Conservation (phyloP, 2,113 vertebrate species). For the Engraulis encrasicolus region DNA sequence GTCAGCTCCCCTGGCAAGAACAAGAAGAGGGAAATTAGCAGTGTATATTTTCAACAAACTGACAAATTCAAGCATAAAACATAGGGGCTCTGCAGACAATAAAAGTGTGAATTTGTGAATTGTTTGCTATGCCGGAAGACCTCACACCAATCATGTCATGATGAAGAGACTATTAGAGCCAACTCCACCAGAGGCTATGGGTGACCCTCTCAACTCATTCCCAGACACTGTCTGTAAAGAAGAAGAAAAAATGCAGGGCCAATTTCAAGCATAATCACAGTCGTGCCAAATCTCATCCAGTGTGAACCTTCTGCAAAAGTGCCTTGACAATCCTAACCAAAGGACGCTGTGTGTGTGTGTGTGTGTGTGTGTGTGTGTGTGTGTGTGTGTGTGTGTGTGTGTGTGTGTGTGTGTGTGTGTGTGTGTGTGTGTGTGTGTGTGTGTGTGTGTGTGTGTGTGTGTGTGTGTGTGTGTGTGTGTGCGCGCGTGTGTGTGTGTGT, state of each 20-base stretch:
- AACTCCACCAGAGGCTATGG: conserved; percentile 4
- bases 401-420: too few species aligned
- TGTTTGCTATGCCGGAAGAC: neutral
- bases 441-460: too few species aligned
- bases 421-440: too few species aligned
- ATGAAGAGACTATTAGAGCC: conserved; percentile 12
- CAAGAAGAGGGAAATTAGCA: neutral
- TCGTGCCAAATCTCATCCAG: neutral
- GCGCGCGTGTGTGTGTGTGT: too few species aligned
- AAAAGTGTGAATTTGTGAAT: conserved; percentile 1
- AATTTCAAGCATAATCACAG: conserved; percentile 4
- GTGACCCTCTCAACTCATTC: neutral
- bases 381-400: too few species aligned
- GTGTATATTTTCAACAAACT: neutral
- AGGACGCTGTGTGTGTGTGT: neutral
- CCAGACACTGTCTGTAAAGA: neutral
- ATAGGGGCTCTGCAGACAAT: neutral
- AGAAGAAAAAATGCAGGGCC: neutral
- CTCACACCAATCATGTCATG: neutral
- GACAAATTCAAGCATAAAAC: neutral
- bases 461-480: too few species aligned
- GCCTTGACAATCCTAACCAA: neutral
- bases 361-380: too few species aligned
- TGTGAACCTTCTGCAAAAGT: neutral
- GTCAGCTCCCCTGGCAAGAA: neutral